Evolutionary conservation across 2,113 vertebrate species (phyloP), one percentile per base, ranked within the genome.

Genomic region (Sphyrna mokarran): DNA sequence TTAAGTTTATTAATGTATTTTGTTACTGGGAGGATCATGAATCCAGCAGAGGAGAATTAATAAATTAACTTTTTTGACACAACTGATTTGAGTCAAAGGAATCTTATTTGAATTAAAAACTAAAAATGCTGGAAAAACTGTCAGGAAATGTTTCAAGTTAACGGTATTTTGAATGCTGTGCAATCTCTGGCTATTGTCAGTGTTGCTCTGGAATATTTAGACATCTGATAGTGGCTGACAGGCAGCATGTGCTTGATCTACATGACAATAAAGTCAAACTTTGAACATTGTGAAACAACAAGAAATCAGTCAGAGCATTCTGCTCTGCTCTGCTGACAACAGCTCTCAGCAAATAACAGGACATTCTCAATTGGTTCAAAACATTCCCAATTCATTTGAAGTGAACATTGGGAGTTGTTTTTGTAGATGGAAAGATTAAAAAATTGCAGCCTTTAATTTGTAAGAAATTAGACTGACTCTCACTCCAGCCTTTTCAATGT

Each of bases 231-330:
- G 54, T 61, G 87, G 87, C 54, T 61, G 87, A 33, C 87, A 90
- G 54, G 54, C 87, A 90, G 87, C 54, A 61, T 90, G 54, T 90
- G 87, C 40, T 61, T 90, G 48, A 58, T 90, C 87, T 18, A 61
- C 54, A 90, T 58, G 33, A 90, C 87, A 90, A 90, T 90, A 16
- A 90, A 58, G 29, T 58, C 87, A 58, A 61, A 54, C 26, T 33
- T 90, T 63, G 54, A 90, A 58, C 87, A 61, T 58, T 63, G 26
- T 90, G 87, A 33, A 90, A 90, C 86, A 90, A 54, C 86, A 90
- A 61, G 86, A 90, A 61, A 58, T 61, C 54, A 90, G 87, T 16
- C 26, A 16, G 87, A 18, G 87, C 87, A n/a, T 29, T 61, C 80
- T 90, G 26, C 48, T 54, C 48, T 3, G 48, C 48, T 54, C 48